These are phyloP conservation scores for Toxostoma redivivum DNA, from an alignment of 2,113 vertebrate genomes.

Conservation along the genomic window DNA sequence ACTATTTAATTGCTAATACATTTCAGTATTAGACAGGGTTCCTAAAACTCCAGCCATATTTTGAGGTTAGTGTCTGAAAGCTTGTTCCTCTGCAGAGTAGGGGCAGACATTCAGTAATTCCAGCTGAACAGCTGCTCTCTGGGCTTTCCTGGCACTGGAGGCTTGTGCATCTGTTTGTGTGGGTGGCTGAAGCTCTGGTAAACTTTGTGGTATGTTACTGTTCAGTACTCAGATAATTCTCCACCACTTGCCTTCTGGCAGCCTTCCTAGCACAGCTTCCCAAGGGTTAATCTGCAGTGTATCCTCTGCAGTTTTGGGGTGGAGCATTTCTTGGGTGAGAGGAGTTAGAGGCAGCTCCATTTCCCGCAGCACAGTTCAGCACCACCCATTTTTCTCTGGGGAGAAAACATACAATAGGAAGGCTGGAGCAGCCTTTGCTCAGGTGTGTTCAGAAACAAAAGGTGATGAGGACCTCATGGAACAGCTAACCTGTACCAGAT, in stretches of 20 bases:
- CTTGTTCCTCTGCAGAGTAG: not conserved
- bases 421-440: not conserved
- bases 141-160: not conserved
- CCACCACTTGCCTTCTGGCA: not conserved
- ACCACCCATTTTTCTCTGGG: not conserved
- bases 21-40: not conserved
- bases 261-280: not conserved
- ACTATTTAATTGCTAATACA: not conserved
- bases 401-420: not conserved
- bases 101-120: accelerated
- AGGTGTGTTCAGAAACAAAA: not conserved
- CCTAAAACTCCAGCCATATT: not conserved
- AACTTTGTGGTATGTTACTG: not conserved
- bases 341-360: not conserved
- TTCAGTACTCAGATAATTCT: not conserved
- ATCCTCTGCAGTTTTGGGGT: not conserved
- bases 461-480: not conserved
- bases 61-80: not conserved
- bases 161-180: not conserved
- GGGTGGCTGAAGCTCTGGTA: not conserved
- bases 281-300: not conserved
- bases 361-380: not conserved
- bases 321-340: not conserved
- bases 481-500: not conserved
- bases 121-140: not conserved